These are phyloP conservation scores for Sphaerodactylus townsendi DNA, from an alignment of 2,113 vertebrate genomes.

Conservation along the genomic window DNA sequence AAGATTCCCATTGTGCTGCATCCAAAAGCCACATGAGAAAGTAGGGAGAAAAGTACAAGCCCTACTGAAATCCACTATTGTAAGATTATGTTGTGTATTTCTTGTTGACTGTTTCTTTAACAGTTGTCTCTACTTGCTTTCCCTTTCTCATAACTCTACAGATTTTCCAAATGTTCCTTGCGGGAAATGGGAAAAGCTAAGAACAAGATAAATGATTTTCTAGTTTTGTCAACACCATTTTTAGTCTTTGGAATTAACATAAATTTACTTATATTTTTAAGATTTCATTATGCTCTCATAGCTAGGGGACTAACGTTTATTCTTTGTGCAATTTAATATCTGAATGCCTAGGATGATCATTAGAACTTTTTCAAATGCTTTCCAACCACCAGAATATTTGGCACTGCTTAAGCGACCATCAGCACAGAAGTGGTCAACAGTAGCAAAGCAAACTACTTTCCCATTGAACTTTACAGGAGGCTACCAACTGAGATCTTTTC, in stretches of 20 bases:
- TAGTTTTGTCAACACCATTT: neutral
- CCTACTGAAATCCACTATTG: neutral
- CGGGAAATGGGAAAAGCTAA: neutral
- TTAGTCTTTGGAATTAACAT: neutral
- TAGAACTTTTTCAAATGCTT: neutral
- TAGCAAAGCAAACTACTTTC: neutral
- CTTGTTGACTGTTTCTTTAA: neutral
- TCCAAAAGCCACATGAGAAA: neutral
- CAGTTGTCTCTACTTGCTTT: neutral
- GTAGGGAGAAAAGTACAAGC: neutral
- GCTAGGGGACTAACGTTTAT: neutral
- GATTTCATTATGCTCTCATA: neutral
- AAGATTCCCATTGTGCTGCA: neutral
- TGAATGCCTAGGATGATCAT: neutral
- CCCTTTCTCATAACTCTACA: neutral
- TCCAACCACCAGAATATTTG: neutral
- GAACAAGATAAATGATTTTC: neutral
- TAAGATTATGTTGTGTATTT: neutral
- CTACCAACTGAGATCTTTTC: neutral
- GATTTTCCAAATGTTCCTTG: neutral
- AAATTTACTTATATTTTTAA: neutral
- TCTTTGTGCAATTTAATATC: neutral
- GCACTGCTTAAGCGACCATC: neutral
- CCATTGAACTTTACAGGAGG: neutral
- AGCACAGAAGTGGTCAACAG: neutral